These are phyloP conservation scores for Avahi laniger DNA, from an alignment of 2,797 vertebrate species.

Conservation along the genomic window DNA sequence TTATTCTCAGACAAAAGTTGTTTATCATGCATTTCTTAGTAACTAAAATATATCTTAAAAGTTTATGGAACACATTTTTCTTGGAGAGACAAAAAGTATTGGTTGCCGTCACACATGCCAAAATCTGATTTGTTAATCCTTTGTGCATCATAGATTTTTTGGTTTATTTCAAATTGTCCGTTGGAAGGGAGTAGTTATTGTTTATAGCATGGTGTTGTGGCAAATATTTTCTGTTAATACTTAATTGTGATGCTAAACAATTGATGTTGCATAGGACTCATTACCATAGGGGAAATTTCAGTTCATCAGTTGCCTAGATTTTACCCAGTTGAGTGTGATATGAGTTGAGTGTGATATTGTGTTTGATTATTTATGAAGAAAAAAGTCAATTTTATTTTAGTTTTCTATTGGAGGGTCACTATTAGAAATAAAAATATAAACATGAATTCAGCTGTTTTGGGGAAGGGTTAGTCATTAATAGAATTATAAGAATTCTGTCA, in stretches of 20 bases:
- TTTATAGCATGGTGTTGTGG: constrained; percentile 5
- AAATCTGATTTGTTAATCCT: constrained; percentile 51
- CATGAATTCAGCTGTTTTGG: constrained; percentile 16
- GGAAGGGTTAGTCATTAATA: not conserved
- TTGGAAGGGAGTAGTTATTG: constrained; percentile 32
- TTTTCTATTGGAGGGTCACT: not conserved
- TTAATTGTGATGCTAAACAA: constrained; percentile 45
- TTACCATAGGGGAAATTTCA: constrained; percentile 28
- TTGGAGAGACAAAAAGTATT: constrained; percentile 46
- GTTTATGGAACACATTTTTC: constrained; percentile 51
- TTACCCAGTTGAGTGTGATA: not conserved
- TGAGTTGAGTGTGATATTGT: constrained; percentile 44
- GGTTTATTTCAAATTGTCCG: not conserved
- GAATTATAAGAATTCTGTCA: constrained; percentile 37
- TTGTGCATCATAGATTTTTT: constrained; percentile 44
- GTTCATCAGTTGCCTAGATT: constrained; percentile 44
- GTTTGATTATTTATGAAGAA: constrained; percentile 49
- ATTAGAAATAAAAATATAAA: constrained; percentile 55
- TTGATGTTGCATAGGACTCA: not conserved
- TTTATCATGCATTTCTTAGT: constrained; percentile 33
- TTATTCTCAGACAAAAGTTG: constrained; percentile 40
- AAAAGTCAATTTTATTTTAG: constrained; percentile 27
- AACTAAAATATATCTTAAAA: constrained; percentile 63
- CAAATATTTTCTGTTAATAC: constrained; percentile 52
- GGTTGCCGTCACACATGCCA: constrained; percentile 4